These are phyloP conservation scores for Limnephilus rhombicus DNA, from an alignment of 2,888 invertebrate genomes.

Conservation along the genomic window DNA sequence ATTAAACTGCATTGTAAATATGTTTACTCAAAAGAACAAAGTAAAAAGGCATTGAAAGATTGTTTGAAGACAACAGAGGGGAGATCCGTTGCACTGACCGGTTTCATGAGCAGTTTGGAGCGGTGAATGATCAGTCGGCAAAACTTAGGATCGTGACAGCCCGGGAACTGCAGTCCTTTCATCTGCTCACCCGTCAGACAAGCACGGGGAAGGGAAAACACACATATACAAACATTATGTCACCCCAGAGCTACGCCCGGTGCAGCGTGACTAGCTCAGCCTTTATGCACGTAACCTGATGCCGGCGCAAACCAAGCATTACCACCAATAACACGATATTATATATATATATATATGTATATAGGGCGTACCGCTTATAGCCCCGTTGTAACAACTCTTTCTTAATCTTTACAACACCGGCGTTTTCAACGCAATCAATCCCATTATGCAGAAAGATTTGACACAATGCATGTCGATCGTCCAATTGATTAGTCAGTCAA, in stretches of 20 bases:
- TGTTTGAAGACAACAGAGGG: slow-evolving; percentile 67
- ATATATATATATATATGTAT: background rate
- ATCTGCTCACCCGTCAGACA: slow-evolving; percentile 80
- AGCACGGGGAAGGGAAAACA: slow-evolving; percentile 70
- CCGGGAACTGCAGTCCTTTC: slow-evolving; percentile 97
- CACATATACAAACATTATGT: slow-evolving; percentile 51
- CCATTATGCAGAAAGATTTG: no score
- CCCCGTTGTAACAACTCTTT: background rate
- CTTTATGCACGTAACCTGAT: background rate
- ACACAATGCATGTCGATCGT: no score
- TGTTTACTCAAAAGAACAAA: background rate
- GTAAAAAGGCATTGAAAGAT: slow-evolving; percentile 40
- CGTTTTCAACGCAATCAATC: no score
- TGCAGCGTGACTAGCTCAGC: background rate
- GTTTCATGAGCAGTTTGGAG: slow-evolving; percentile 96
- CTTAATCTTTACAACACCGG: background rate
- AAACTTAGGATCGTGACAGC: slow-evolving; percentile 96
- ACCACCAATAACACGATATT: background rate
- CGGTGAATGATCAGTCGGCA: slow-evolving; percentile 97
- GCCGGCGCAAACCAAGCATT: background rate
- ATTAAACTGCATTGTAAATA: background rate
- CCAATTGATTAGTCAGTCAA: no score
- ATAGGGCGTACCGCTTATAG: background rate
- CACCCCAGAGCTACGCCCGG: background rate
- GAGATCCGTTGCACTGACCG: slow-evolving; percentile 85